Base-by-base conservation (phyloP, 2,113 vertebrate species). In the Rhinolophus sinicus region DNA sequence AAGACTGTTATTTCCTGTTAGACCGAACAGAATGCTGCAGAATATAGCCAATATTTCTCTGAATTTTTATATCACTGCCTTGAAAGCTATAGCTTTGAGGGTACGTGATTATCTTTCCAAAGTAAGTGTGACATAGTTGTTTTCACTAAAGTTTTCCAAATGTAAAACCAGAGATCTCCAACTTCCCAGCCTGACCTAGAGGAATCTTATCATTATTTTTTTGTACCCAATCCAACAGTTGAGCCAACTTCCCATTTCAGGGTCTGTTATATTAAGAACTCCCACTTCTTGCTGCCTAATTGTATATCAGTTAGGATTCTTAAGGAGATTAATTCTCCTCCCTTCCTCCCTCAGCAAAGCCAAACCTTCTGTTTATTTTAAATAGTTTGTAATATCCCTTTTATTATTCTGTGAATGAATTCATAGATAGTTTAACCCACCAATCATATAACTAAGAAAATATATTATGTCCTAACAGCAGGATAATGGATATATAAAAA, bases 231-330 rank as follows among this genome's bases (percentile, higher is more conserved):
- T 38, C 52, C 62, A 65, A 88, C 54, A 65, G 50, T 47, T 54
- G 33, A 84, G 33, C 15, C n/a, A 77, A 65, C 3, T 62, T 33
- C 8, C 40, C 18, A 40, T 65, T 35, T 64, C 15, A 64, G 33
- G 2, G 7, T 47, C 4, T 89, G 5, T 65, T 90, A 38, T 83
- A 72, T 97, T 78, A 90, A 33, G 95, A 93, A 76, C 67, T 50
- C 24, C 13, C 35, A 70, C 35, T 52, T 85, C 38, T 86, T 38
- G 60, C 78, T 80, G 60, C n/a, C 18, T 76, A n/a, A 54, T 78
- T 73, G 35, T 56, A 5, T 15, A 47, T 54, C 21, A 16, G 28
- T 80, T 85, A 54, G 35, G 16, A 26, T 60, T 86, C 65, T 95
- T 35, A 75, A 67, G 33, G 35, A 67, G 44, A 85, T 52, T 62